phyloP scores from a whole-genome alignment of 2,113 vertebrate species.

The Cyprinodon variegatus region DNA sequence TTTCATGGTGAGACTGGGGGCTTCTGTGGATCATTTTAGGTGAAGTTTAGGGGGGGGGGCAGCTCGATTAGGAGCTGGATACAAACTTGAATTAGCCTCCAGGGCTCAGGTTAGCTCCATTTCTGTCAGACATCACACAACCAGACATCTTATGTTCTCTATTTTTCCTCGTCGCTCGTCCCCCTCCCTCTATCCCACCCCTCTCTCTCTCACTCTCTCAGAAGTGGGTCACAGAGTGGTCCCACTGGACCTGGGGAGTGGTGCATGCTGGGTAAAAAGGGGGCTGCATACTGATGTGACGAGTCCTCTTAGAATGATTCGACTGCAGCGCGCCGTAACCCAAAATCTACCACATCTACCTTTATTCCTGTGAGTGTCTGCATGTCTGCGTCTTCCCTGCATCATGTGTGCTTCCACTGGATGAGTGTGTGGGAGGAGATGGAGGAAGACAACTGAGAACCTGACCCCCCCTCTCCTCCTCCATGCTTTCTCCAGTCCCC shows the following conservation, averaged over 20 bases:
- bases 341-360: conserved; percentile 25
- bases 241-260: conserved; percentile 79
- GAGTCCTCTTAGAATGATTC: conserved; percentile 75
- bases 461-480: conserved; percentile 66
- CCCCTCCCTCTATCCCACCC: conserved; percentile 65
- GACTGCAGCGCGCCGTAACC: conserved; percentile 70
- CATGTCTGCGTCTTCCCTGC: conserved; percentile 42
- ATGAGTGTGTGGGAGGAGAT: conserved; percentile 29
- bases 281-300: conserved; percentile 80
- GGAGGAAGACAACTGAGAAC: conserved; percentile 46
- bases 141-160: conserved; percentile 78
- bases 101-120: conserved; percentile 77
- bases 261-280: conserved; percentile 80
- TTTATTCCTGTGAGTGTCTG: conserved; percentile 35
- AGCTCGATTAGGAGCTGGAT: conserved; percentile 41
- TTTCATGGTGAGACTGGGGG: conserved; percentile 59
- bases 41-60: conserved; percentile 48
- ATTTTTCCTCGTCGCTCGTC: conserved; percentile 70
- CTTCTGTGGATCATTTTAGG: conserved; percentile 57
- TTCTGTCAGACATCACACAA: conserved; percentile 76
- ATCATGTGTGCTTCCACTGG: conserved; percentile 44
- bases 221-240: conserved; percentile 84
- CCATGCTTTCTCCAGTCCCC: conserved; percentile 71
- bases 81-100: conserved; percentile 71
- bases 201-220: conserved; percentile 69